Percentiles rank a stretch among this genome's conserved stretches.
Evolutionary conservation across 2,888 invertebrate species (phyloP).

Genomic region (Periphyllus acericola): DNA sequence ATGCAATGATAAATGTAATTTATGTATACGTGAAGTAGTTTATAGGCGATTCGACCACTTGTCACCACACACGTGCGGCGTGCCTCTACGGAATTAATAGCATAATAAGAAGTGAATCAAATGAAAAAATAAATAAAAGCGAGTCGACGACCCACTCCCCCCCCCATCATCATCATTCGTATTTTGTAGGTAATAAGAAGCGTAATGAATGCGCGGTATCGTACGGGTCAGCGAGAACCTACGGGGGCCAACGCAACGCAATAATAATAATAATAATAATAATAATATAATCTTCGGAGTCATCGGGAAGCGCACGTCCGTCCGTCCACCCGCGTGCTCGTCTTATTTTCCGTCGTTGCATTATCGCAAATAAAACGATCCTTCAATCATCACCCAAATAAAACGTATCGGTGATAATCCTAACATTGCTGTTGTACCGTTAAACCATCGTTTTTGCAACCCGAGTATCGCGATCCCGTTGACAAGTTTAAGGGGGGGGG

Average conservation of each 20-base stretch:
- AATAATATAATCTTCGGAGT: constrained; percentile 28
- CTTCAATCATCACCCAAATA: background rate
- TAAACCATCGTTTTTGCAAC: too few relatives aligned
- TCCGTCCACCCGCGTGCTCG: background rate
- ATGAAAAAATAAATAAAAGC: background rate
- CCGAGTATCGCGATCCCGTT: too few relatives aligned
- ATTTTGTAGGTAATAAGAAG: constrained; percentile 20
- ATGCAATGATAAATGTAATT: background rate
- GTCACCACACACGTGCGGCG: constrained; percentile 46
- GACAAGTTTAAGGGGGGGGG: too few relatives aligned
- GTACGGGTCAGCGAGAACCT: constrained; percentile 41
- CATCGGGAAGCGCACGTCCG: constrained; percentile 25
- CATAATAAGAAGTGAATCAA: background rate
- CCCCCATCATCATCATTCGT: too few relatives aligned
- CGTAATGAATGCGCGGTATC: constrained; percentile 45
- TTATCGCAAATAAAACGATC: background rate
- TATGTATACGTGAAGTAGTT: background rate
- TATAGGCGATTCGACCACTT: constrained; percentile 47
- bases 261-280: too few relatives aligned
- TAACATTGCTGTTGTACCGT: too few relatives aligned
- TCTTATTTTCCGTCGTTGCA: background rate
- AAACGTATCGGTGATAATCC: too few relatives aligned
- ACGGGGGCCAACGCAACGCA: background rate
- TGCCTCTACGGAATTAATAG: background rate
- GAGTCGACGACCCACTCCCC: constrained; percentile 20